These are phyloP conservation scores for Clarias pachynema DNA, from an alignment of 2,797 vertebrate genomes.

Conservation along the genomic window DNA sequence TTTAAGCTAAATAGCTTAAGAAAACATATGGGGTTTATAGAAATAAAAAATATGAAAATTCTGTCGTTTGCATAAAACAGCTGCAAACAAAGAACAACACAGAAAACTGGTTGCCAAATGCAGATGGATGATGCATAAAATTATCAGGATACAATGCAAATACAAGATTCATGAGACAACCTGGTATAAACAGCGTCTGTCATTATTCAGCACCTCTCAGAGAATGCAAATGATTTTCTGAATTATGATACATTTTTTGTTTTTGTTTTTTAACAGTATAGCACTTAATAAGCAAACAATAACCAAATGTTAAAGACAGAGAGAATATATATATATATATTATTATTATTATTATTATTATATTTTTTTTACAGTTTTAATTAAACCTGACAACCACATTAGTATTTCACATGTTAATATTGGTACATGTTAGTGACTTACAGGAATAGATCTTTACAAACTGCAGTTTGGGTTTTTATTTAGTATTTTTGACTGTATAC, in stretches of 20 bases:
- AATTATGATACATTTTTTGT: neutral
- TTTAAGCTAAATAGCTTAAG: neutral
- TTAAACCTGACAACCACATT: neutral
- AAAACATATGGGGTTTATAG: neutral
- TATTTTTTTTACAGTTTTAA: neutral
- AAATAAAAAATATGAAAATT: neutral
- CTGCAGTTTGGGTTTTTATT: neutral
- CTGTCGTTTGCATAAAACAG: constrained; percentile 14
- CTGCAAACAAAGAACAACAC: neutral
- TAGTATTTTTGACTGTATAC: neutral
- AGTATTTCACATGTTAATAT: neutral
- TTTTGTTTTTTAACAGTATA: neutral
- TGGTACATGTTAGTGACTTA: neutral
- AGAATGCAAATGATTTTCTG: constrained; percentile 30
- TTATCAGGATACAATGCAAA: constrained; percentile 24
- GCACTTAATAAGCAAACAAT: neutral
- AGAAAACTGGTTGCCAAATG: constrained; percentile 6
- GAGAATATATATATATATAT: no score
- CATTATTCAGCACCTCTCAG: constrained; percentile 26
- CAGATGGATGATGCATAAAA: constrained; percentile 25
- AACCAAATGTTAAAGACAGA: no score
- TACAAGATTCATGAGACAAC: constrained; percentile 32
- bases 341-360: no score
- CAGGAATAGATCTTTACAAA: neutral
- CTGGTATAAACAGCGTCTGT: constrained; percentile 15